phyloP scores from a whole-genome alignment of 2,888 invertebrate species.

The Apantesis nais region DNA sequence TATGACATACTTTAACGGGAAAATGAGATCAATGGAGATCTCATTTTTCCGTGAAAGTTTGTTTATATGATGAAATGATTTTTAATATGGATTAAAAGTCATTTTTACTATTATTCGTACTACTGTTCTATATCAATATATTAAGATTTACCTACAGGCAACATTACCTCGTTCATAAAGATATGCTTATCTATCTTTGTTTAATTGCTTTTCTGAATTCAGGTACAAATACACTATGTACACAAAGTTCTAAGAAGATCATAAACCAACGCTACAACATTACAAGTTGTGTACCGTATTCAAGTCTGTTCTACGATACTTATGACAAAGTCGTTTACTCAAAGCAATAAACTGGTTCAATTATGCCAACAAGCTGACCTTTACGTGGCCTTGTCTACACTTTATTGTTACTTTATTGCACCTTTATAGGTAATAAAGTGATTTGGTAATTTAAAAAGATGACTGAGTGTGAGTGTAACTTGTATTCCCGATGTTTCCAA shows the following conservation, averaged over 20 bases:
- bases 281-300: neutral
- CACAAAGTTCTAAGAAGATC: neutral
- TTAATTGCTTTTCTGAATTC: neutral
- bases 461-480: neutral
- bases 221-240: neutral
- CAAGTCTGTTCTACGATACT: slow-evolving; percentile 1
- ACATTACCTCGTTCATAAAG: neutral
- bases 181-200: neutral
- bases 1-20: too few species aligned
- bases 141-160: neutral
- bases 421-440: slow-evolving; percentile 12
- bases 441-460: neutral
- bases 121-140: neutral
- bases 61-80: too few species aligned
- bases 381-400: slow-evolving; percentile 8
- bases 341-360: slow-evolving; percentile 16
- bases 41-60: too few species aligned
- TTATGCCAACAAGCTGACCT: slow-evolving; percentile 15
- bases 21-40: too few species aligned
- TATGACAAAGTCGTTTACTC: slow-evolving; percentile 18
- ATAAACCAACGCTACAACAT: neutral
- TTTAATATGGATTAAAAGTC: too few species aligned
- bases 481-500: neutral
- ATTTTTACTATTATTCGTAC: neutral
- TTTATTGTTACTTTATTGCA: slow-evolving; percentile 10